These are phyloP conservation scores for Leucozona laternaria DNA, from an alignment of 2,888 invertebrate genomes.

Conservation along the genomic window DNA sequence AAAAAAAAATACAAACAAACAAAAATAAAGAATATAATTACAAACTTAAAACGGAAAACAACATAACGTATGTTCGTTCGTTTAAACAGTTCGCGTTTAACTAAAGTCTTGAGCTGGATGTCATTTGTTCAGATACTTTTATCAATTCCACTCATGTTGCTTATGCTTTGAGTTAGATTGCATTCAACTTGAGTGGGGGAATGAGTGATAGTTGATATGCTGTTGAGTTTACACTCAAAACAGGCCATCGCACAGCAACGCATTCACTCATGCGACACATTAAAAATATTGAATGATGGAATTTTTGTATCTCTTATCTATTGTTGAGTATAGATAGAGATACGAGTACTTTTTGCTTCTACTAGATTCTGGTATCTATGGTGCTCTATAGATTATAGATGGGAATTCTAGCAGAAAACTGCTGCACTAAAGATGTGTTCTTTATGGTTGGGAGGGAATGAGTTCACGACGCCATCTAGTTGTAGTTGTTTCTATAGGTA, in stretches of 20 bases:
- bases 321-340: conserved; percentile 12
- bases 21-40: conserved; percentile 1
- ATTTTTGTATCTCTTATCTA: conserved; percentile 32
- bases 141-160: conserved; percentile 72
- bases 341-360: conserved; percentile 2
- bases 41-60: conserved; percentile 69
- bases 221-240: conserved; percentile 44
- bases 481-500: conserved; percentile 21
- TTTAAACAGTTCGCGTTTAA: conserved; percentile 74
- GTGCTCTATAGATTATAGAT: conserved; percentile 50
- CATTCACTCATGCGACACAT: conserved; percentile 15
- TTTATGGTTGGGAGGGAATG: conserved; percentile 42
- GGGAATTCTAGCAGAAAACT: conserved; percentile 27
- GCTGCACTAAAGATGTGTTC: conserved; percentile 26
- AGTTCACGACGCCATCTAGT: conserved; percentile 56
- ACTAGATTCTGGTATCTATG: neutral
- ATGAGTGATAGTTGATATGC: conserved; percentile 50
- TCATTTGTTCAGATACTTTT: conserved; percentile 71
- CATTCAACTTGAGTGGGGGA: conserved; percentile 56
- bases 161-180: conserved; percentile 62
- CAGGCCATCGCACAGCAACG: conserved; percentile 53
- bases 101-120: conserved; percentile 71
- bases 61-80: conserved; percentile 72
- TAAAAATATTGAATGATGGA: conserved; percentile 50
- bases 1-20: conserved; percentile 6